These are phyloP conservation scores for Limnephilus auricula DNA, from an alignment of 2,888 invertebrate species.

Conservation along the genomic window DNA sequence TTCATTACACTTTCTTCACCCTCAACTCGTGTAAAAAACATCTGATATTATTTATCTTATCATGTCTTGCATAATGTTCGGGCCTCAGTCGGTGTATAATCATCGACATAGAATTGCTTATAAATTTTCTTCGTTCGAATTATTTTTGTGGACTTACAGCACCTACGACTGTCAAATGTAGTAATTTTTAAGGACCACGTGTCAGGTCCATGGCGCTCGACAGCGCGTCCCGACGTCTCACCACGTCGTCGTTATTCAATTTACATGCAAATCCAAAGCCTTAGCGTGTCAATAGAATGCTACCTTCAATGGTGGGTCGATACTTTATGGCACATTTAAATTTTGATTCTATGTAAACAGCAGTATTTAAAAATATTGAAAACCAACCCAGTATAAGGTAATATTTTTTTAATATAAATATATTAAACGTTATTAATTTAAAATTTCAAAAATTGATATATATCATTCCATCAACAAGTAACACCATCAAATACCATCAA, in stretches of 20 bases:
- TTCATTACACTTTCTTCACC: no score
- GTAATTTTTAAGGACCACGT: constrained; percentile 24
- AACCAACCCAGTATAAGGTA: no score
- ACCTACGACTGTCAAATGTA: constrained; percentile 9
- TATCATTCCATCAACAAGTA: background rate
- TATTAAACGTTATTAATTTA: no score
- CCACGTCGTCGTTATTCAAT: constrained; percentile 77
- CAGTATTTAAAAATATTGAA: background rate
- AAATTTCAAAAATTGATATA: background rate
- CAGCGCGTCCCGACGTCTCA: constrained; percentile 62
- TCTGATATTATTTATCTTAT: no score
- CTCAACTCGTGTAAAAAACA: no score
- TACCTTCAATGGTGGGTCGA: constrained; percentile 54
- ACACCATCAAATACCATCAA: no score
- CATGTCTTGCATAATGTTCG: no score
- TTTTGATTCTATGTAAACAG: constrained; percentile 25
- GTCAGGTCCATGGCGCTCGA: background rate
- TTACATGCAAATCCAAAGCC: constrained; percentile 75
- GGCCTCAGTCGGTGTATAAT: no score
- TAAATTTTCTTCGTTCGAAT: background rate
- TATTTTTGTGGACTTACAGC: background rate
- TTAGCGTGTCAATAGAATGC: constrained; percentile 66
- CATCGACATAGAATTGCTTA: no score
- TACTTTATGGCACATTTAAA: constrained; percentile 45
- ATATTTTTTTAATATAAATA: no score